Percentiles rank a stretch among this genome's conserved stretches.
Conservation (phyloP, 2,797 vertebrate species). For the Epinephelus malabaricus region DNA sequence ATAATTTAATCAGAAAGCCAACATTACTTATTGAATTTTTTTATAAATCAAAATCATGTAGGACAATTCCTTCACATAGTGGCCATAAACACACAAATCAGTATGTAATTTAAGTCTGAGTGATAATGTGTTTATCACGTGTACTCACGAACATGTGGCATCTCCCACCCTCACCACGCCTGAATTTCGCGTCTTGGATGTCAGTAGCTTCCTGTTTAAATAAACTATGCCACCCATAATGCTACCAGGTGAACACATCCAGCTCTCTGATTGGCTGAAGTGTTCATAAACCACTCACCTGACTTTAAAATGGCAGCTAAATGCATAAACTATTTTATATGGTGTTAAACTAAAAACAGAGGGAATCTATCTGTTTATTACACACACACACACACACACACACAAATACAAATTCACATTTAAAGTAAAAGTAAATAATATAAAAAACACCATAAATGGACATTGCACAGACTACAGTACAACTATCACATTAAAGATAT, state of each 20-base stretch:
- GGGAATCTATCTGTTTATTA: no score
- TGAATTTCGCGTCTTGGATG: slow-evolving; percentile 57
- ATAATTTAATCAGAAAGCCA: no score
- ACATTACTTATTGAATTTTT: no score
- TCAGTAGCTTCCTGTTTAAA: slow-evolving; percentile 78
- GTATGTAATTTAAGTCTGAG: background rate
- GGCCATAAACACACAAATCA: background rate
- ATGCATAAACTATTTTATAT: background rate
- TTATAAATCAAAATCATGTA: no score
- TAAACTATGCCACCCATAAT: slow-evolving; percentile 34
- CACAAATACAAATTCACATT: background rate
- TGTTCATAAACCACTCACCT: slow-evolving; percentile 4
- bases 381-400: no score
- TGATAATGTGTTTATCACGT: background rate
- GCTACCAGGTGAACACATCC: background rate
- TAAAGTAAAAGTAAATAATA: background rate
- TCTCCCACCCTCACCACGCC: slow-evolving; percentile 42
- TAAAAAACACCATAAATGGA: background rate
- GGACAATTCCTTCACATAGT: no score
- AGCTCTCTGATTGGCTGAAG: slow-evolving; percentile 63
- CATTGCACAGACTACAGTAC: background rate
- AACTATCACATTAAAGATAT: background rate
- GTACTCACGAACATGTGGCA: slow-evolving; percentile 68
- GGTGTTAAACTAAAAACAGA: background rate
- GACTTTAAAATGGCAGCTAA: slow-evolving; percentile 8